Base-by-base conservation (phyloP, 2,797 vertebrate genomes). In the Pelodytes ibericus region DNA sequence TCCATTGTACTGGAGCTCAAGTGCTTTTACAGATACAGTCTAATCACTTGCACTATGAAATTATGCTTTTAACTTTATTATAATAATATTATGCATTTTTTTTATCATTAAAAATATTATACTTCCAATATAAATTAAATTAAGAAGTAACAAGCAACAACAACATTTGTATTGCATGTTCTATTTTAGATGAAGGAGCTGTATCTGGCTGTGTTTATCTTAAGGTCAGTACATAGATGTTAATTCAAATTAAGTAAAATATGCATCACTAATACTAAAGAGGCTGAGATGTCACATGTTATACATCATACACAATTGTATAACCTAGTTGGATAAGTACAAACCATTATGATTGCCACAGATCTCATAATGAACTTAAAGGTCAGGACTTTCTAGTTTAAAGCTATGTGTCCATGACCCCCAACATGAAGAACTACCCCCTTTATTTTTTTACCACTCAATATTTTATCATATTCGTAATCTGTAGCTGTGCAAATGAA, bases 231-330 rank as follows among this genome's bases (percentile, higher is more conserved):
- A 4, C 58, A n/a, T 2, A 59, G 57, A 59, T 15, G 57, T 6
- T 59, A 25, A 59, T 59, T 27, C 27, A 29, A 27, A 59, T 59
- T 59, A 27, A 30, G 58, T 60, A 60, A 31, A 16, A 60, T 13
- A 20, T 30, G 58, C 27, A 29, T 60, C 58, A 60, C 4, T 31
- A 27, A 53, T 53, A 22, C 49, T 20, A 4, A 24, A 13, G 15
- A 39, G 57, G 4, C 49, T 36, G 20, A 36, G n/a, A 39, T 69
- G 67, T 69, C 51, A 68, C 27, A 31, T n/a, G 16, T 30, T 60
- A 60, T 31, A n/a, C 29, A 70, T 53, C 27, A 68, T 39, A 58
- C 51, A 70, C 30, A 58, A 25, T 51, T 58, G 29, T 31, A 15
- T 53, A 53, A 31, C 49, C 18, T 18, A 30, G 30, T 25, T 11